Percentiles rank a stretch among this genome's conserved stretches.
Evolutionary conservation across 2,113 vertebrate genomes (phyloP).

Genomic region (Amphiprion ocellaris): DNA sequence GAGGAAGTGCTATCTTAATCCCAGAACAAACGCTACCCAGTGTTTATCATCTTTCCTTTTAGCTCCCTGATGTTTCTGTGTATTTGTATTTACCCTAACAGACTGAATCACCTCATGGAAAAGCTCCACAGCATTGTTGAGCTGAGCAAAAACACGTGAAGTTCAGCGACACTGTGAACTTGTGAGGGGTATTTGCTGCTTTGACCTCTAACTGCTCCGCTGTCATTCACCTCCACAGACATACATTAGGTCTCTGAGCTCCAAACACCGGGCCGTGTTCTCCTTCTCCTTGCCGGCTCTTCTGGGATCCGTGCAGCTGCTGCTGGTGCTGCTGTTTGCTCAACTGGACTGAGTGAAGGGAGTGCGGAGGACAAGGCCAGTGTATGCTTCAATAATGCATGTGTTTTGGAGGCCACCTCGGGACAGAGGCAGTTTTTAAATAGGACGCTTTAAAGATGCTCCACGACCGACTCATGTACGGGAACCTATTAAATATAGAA

Average conservation of each 20-base stretch:
- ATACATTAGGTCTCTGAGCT: constrained; percentile 39
- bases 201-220: constrained; percentile 26
- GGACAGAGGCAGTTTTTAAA: constrained; percentile 73
- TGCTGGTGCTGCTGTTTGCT: constrained; percentile 56
- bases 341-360: constrained; percentile 59
- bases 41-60: background rate
- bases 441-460: constrained; percentile 68
- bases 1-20: constrained; percentile 68
- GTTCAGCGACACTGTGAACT: constrained; percentile 8
- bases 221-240: constrained; percentile 14
- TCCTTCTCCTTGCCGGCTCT: constrained; percentile 27
- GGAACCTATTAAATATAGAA: constrained; percentile 80
- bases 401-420: constrained; percentile 66
- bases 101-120: background rate
- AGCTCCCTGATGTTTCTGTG: background rate
- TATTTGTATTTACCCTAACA: background rate
- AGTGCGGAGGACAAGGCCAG: constrained; percentile 53
- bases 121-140: background rate
- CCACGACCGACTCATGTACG: constrained; percentile 63
- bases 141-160: constrained; percentile 3
- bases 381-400: constrained; percentile 76
- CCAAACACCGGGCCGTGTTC: constrained; percentile 30
- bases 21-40: constrained; percentile 63
- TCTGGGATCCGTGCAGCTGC: constrained; percentile 46
- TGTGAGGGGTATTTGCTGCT: constrained; percentile 13